Conservation (phyloP, 2,888 invertebrate genomes). For the Drosophila koepferae region DNA sequence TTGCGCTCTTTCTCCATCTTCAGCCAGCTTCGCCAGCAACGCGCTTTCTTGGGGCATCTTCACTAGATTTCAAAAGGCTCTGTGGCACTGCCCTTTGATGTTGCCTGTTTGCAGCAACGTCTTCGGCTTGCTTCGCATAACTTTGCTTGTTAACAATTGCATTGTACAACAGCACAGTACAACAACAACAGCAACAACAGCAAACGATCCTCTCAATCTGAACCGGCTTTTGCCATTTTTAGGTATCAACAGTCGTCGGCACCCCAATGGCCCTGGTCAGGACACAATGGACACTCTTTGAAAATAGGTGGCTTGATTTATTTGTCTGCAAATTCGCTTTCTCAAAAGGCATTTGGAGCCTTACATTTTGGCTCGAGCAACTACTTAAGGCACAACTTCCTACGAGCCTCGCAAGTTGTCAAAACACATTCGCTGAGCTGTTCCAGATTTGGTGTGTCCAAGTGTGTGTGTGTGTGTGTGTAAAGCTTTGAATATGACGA, state of each 20-base stretch:
- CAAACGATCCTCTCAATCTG: slow-evolving; percentile 70
- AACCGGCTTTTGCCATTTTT: slow-evolving; percentile 73
- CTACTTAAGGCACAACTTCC: slow-evolving; percentile 70
- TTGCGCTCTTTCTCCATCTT: slow-evolving; percentile 35
- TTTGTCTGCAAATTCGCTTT: slow-evolving; percentile 82
- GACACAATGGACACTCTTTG: slow-evolving; percentile 76
- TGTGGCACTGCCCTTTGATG: slow-evolving; percentile 64
- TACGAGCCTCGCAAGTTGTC: slow-evolving; percentile 53
- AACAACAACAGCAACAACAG: slow-evolving; percentile 38
- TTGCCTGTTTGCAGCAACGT: slow-evolving; percentile 60
- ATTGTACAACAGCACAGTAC: slow-evolving; percentile 78
- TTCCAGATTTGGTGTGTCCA: slow-evolving; percentile 53
- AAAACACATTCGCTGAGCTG: slow-evolving; percentile 57
- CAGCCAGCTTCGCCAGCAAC: slow-evolving; percentile 8
- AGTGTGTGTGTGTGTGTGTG: slow-evolving; percentile 22
- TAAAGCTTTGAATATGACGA: slow-evolving; percentile 69
- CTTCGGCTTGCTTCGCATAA: slow-evolving; percentile 70
- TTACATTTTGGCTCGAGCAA: slow-evolving; percentile 62
- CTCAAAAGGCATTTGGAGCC: slow-evolving; percentile 75
- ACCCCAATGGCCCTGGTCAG: slow-evolving; percentile 65
- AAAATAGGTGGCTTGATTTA: slow-evolving; percentile 83
- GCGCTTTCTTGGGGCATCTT: slow-evolving; percentile 49
- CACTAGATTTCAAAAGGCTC: slow-evolving; percentile 54
- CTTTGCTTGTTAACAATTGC: slow-evolving; percentile 82
- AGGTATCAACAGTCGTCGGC: slow-evolving; percentile 65